Conservation (phyloP, 2,113 vertebrate species). For the Rafetus swinhoei region DNA sequence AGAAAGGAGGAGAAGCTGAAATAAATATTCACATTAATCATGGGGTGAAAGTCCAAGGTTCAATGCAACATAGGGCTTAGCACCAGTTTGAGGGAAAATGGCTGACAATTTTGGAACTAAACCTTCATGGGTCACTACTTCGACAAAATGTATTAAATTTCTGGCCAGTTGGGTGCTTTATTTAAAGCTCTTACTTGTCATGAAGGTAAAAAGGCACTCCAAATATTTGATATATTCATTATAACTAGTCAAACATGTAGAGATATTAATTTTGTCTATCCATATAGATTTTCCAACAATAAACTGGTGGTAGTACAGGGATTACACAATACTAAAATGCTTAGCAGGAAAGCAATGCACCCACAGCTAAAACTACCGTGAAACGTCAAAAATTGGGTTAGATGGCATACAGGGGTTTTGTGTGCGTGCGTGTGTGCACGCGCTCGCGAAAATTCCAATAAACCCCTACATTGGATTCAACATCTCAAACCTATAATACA, state of each 20-base stretch:
- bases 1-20: constrained; percentile 70
- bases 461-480: not conserved
- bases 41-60: constrained; percentile 77
- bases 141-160: constrained; percentile 22
- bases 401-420: not conserved
- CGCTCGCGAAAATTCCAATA: not conserved
- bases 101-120: constrained; percentile 65
- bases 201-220: constrained; percentile 82
- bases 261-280: constrained; percentile 44
- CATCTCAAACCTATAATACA: not conserved
- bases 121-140: constrained; percentile 65
- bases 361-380: constrained; percentile 51
- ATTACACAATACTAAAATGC: constrained; percentile 42
- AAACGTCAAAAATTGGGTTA: constrained; percentile 8
- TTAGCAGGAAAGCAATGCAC: constrained; percentile 26
- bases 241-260: constrained; percentile 46
- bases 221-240: constrained; percentile 53
- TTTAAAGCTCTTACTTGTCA: constrained; percentile 79
- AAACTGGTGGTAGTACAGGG: constrained; percentile 46
- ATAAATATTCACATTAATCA: constrained; percentile 87
- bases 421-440: too few relatives aligned
- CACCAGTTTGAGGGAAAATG: constrained; percentile 74
- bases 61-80: constrained; percentile 71
- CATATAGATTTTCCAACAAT: constrained; percentile 56
- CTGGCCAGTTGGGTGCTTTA: constrained; percentile 52